Base-by-base conservation (phyloP, 2,797 vertebrate genomes). In the Meda fulgida region DNA sequence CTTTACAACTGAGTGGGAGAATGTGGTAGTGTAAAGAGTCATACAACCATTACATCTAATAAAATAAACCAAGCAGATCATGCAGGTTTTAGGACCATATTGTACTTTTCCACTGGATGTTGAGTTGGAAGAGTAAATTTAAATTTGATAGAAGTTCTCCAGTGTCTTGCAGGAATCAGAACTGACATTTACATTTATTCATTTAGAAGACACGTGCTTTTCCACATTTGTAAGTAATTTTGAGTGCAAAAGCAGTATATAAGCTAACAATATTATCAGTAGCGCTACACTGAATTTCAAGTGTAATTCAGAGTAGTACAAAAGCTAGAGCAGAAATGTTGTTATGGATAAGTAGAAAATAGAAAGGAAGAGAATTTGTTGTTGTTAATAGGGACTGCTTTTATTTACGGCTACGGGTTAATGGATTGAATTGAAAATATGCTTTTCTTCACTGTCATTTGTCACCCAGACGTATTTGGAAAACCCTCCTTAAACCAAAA, bases 51-150 rank as follows among this genome's bases (percentile, higher is more conserved):
- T 81, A 55, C 23, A 70, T 66, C 19, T 66, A 21, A 66, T 71
- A 71, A 21, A 81, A 81, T 70, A 81, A 71, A 71, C 34, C 48
- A 71, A 26, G 16, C n/a, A 40, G 67, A 81, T 58, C 34, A 36
- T 80, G 36, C 19, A 60, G 26, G n/a, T 43, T 40, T 71, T 69
- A 36, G 26, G 71, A 73, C 29, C 71, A 31, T 21, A 31, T 51
- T 73, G 26, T 31, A 31, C 5, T 36, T 70, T 81, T 70, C 23
- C 21, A 53, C 29, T 51, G 21, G 43, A 51, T 69, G 7, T 14
- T 46, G 43, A 46, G 43, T 46, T 51, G 29, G 21, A 21, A 48
- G 26, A 36, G 3, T 16, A 18, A 26, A 53, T 69, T 16, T 16
- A 66, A 67, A 67, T 48, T 19, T 46, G 18, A 7, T 66, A 40